Base-by-base conservation (phyloP, 2,888 invertebrate genomes). In the Operophtera brumata region DNA sequence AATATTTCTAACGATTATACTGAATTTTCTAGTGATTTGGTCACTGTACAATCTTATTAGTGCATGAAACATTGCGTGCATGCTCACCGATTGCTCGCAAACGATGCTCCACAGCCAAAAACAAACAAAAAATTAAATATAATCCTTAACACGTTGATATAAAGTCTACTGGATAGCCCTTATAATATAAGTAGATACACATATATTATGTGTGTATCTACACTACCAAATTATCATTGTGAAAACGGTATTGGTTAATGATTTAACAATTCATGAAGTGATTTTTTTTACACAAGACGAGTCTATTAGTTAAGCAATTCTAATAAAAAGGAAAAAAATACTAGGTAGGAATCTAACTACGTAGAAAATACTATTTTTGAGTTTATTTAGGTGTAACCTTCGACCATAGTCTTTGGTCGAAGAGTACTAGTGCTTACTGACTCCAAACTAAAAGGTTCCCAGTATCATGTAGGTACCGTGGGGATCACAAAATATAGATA, bases 21-120 rank as follows among this genome's bases (percentile, higher is more conserved):
- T 6, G 10, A 10, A 10, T 45, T 62, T 60, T 50, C 48, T 44
- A 13, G 6, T 26, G 45, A 47, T 32, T 14, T 73, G 61, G 77
- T 60, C 63, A 75, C 69, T 59, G 64, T 71, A 70, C 40, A 47
- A 54, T 66, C 65, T 81, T 80, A 81, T 71, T 80, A 82, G 82
- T 81, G 82, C 82, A 66, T 74, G 76, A 78, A 73, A 70, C 62
- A 43, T 79, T 80, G 80, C 81, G 73, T 81, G 79, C 47, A 52
- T 14, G 35, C 47, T 48, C 47, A 54, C 56, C 55, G 42, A 46
- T 46, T 50, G 46, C 54, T 14, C n/a, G n/a, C 37, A n/a, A 40
- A 43, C 43, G 37, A 34, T 57, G 48, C 50, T 57, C 20, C 20
- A 20, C 54, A 62, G 65, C 47, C 53, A 11, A 25, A 51, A 57